Evolutionary conservation across 2,113 vertebrate genomes (phyloP).

Genomic region (Dicrurus megarhynchus): DNA sequence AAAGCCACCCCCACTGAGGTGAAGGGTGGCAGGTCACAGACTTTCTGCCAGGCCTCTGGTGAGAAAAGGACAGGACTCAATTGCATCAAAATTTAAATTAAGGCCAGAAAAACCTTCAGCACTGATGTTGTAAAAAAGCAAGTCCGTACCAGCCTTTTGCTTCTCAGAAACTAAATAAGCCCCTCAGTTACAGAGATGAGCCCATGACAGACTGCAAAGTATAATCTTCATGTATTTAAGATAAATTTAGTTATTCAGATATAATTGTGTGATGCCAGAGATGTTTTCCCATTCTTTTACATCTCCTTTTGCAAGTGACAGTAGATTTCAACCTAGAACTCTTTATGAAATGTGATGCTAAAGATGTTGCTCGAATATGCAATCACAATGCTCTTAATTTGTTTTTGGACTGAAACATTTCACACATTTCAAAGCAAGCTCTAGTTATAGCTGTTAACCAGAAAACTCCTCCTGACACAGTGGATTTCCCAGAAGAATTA

Average conservation of each 20-base stretch:
- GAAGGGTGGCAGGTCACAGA: not conserved
- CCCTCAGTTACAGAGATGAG: not conserved
- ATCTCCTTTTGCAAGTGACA: conserved; percentile 4
- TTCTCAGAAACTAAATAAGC: not conserved
- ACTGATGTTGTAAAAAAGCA: not conserved
- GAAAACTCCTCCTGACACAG: conserved; percentile 30
- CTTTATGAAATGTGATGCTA: not conserved
- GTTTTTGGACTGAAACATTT: not conserved
- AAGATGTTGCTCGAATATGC: not conserved
- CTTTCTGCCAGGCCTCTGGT: not conserved
- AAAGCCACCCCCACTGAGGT: not conserved
- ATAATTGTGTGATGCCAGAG: not conserved
- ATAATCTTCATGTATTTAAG: not conserved
- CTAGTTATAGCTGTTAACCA: conserved; percentile 16
- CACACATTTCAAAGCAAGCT: conserved; percentile 33
- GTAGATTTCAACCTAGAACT: not conserved
- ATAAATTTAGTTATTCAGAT: conserved; percentile 21
- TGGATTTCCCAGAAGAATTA: conserved; percentile 35
- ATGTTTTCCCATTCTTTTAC: conserved; percentile 8
- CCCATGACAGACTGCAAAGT: not conserved
- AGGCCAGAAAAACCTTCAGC: not conserved
- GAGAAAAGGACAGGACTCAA: not conserved
- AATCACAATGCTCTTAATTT: not conserved
- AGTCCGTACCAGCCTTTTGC: not conserved
- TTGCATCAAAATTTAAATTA: not conserved